Evolutionary conservation across 2,797 vertebrate genomes (phyloP).

Genomic region (Sebastes diaconus): DNA sequence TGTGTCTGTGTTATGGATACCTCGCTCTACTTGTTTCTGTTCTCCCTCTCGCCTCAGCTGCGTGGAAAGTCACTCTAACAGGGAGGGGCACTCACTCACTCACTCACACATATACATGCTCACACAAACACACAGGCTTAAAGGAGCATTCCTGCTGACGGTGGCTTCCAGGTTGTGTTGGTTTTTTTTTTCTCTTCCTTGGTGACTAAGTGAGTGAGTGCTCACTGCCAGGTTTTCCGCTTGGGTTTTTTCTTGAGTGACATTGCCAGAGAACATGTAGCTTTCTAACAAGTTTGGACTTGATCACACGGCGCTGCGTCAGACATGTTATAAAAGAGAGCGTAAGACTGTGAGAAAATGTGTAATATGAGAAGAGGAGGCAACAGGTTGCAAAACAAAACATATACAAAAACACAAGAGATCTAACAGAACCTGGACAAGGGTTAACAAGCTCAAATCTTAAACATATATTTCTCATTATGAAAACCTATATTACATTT

Average conservation of each 20-base stretch:
- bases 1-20: constrained; percentile 30
- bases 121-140: constrained; percentile 20
- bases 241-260: constrained; percentile 24
- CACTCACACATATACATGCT: background rate
- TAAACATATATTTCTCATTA: background rate
- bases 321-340: background rate
- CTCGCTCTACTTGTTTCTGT: constrained; percentile 50
- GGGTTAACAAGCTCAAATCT: background rate
- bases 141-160: constrained; percentile 38
- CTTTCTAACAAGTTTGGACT: constrained; percentile 37
- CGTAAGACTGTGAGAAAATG: constrained; percentile 26
- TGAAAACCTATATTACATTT: background rate
- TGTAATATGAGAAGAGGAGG: constrained; percentile 8
- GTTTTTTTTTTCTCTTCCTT: background rate
- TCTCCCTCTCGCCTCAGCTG: constrained; percentile 22
- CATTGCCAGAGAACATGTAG: background rate
- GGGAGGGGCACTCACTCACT: constrained; percentile 52
- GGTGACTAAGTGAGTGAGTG: constrained; percentile 50
- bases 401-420: background rate
- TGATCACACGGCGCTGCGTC: background rate
- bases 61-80: constrained; percentile 59
- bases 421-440: background rate
- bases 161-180: constrained; percentile 27
- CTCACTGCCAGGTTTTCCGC: constrained; percentile 55
- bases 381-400: background rate